Conservation (phyloP, 2,113 vertebrate genomes). For the Neogobius melanostomus region DNA sequence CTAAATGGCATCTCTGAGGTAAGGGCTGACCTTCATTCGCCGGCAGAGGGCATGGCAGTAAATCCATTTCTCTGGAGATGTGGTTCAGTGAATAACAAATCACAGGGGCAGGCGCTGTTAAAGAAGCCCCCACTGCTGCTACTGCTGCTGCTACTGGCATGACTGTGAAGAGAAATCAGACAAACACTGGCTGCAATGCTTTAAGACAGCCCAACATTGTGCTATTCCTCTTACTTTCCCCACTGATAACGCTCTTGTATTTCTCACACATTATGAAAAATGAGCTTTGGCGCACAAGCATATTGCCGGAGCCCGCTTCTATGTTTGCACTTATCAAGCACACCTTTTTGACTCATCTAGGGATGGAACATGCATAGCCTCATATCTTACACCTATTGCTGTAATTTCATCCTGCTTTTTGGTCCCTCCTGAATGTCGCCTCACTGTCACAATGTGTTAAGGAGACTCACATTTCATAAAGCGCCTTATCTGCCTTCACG, state of each 20-base stretch:
- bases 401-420: slow-evolving; percentile 38
- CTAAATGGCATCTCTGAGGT: slow-evolving; percentile 65
- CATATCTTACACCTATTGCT: slow-evolving; percentile 47
- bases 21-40: slow-evolving; percentile 69
- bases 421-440: slow-evolving; percentile 41
- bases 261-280: slow-evolving; percentile 31
- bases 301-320: slow-evolving; percentile 2
- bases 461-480: slow-evolving; percentile 59
- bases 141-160: slow-evolving; percentile 44
- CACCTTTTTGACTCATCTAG: slow-evolving; percentile 28
- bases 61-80: slow-evolving; percentile 75
- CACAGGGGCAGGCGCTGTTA: slow-evolving; percentile 53
- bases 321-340: slow-evolving; percentile 15
- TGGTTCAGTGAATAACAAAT: slow-evolving; percentile 76
- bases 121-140: slow-evolving; percentile 58
- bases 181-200: slow-evolving; percentile 39
- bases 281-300: slow-evolving; percentile 10
- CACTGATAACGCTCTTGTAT: slow-evolving; percentile 29
- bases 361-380: slow-evolving; percentile 16
- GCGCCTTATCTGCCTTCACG: slow-evolving; percentile 67
- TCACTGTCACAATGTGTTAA: slow-evolving; percentile 59
- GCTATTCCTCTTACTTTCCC: slow-evolving; percentile 14
- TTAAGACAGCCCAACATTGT: not conserved
- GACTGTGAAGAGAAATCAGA: slow-evolving; percentile 36
- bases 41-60: slow-evolving; percentile 69